Percentiles rank a stretch among this genome's conserved stretches.
These are phyloP conservation scores for Anadara kagoshimensis DNA, from an alignment of 1,140 invertebrate genomes.

Conservation along the genomic window DNA sequence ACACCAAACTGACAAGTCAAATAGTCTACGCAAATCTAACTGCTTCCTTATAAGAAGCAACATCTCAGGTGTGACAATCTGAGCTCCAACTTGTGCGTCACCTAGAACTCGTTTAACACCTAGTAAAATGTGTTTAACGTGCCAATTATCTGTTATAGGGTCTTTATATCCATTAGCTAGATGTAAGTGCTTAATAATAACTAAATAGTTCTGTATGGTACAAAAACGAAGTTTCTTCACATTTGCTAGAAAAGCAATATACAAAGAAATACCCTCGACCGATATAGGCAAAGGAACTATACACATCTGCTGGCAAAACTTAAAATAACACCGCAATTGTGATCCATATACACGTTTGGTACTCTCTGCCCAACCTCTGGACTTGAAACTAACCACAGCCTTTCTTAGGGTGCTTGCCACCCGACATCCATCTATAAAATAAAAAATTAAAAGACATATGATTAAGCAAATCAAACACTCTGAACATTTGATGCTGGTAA, in stretches of 20 bases:
- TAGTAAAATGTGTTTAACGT: constrained; percentile 5
- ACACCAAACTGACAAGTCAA: constrained; percentile 19
- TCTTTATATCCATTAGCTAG: constrained; percentile 12
- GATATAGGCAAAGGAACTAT: constrained; percentile 9
- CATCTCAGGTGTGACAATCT: constrained; percentile 9
- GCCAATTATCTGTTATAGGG: not conserved
- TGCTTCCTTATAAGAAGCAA: constrained; percentile 8
- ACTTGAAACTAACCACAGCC: not conserved
- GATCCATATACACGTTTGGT: constrained; percentile 15
- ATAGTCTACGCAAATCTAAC: constrained; percentile 9
- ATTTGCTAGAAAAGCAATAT: constrained; percentile 22
- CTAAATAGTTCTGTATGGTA: constrained; percentile 30
- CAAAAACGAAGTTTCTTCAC: constrained; percentile 11
- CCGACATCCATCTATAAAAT: constrained; percentile 16
- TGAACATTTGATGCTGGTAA: not conserved
- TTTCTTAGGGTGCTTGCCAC: not conserved
- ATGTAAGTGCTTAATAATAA: constrained; percentile 20
- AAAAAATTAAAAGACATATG: constrained; percentile 35
- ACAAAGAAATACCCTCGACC: constrained; percentile 10
- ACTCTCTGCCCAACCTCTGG: constrained; percentile 19
- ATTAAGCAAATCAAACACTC: constrained; percentile 2
- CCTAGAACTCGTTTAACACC: constrained; percentile 30
- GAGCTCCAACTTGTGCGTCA: not conserved
- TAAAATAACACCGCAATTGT: constrained; percentile 8
- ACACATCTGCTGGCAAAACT: constrained; percentile 16